phyloP scores from a whole-genome alignment of 2,113 vertebrate genomes.

The Montifringilla adamsi region DNA sequence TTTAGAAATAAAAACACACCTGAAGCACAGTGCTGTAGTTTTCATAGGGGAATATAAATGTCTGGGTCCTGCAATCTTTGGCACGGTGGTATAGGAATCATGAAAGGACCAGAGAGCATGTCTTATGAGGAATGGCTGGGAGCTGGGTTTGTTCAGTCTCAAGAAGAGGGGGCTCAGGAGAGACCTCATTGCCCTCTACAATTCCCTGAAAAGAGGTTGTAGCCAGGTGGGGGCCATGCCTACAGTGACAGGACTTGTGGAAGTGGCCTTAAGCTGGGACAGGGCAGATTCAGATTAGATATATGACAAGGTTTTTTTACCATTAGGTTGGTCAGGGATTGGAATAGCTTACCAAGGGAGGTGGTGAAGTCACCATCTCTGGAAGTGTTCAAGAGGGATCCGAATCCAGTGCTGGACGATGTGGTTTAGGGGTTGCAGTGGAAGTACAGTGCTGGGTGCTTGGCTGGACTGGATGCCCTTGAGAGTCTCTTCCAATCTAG shows the following conservation, averaged over 20 bases:
- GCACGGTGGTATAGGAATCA: background rate
- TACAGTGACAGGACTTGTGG: background rate
- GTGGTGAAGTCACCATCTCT: background rate
- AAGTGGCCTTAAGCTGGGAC: background rate
- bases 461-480: background rate
- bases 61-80: background rate
- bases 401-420: background rate
- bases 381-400: background rate
- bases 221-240: accelerated
- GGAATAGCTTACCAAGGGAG: background rate
- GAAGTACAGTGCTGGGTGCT: background rate
- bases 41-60: background rate
- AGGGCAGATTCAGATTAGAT: background rate
- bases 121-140: background rate
- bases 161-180: background rate
- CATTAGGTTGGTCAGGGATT: background rate
- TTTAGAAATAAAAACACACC: background rate
- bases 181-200: no score
- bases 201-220: background rate
- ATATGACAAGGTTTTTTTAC: background rate
- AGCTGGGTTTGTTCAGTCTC: background rate
- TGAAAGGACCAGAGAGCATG: background rate
- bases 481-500: background rate
- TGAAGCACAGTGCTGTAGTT: background rate
- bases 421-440: background rate